Conservation (phyloP, 2,113 vertebrate species). For the Microtus richardsoni region DNA sequence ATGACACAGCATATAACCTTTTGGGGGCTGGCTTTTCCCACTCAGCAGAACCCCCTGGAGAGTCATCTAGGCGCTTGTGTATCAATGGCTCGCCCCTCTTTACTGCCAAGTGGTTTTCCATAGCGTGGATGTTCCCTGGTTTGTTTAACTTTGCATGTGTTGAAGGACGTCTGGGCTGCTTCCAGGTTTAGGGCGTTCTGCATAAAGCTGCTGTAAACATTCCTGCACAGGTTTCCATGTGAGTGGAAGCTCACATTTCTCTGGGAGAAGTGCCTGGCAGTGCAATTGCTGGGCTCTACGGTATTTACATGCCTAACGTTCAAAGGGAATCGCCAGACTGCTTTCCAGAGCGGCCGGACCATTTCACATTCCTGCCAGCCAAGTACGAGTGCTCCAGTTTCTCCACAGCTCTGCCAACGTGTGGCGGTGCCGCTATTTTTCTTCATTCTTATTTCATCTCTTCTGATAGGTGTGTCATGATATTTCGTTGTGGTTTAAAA, state of each 20-base stretch:
- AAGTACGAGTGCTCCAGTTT: background rate
- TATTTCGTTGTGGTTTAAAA: background rate
- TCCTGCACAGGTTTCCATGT: background rate
- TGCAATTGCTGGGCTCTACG: background rate
- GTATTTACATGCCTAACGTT: background rate
- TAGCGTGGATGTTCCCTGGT: background rate
- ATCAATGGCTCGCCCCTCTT: background rate
- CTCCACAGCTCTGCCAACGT: background rate
- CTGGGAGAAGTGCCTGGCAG: constrained; percentile 45
- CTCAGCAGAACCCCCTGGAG: background rate
- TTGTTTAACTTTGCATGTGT: background rate
- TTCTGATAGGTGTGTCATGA: background rate
- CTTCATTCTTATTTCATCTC: background rate
- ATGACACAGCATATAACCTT: background rate
- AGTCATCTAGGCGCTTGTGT: background rate
- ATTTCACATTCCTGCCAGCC: background rate
- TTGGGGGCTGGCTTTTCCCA: background rate
- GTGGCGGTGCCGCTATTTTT: background rate
- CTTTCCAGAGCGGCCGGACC: background rate
- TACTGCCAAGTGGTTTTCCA: background rate
- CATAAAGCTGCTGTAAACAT: constrained; percentile 32
- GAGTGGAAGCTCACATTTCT: constrained; percentile 34
- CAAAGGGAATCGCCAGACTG: constrained; percentile 17
- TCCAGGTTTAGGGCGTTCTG: background rate
- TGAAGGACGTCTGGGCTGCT: constrained; percentile 34